Percentiles rank a stretch among this genome's conserved stretches.
Conservation (phyloP, 2,113 vertebrate species). For the Mesembrinibis cayennensis region DNA sequence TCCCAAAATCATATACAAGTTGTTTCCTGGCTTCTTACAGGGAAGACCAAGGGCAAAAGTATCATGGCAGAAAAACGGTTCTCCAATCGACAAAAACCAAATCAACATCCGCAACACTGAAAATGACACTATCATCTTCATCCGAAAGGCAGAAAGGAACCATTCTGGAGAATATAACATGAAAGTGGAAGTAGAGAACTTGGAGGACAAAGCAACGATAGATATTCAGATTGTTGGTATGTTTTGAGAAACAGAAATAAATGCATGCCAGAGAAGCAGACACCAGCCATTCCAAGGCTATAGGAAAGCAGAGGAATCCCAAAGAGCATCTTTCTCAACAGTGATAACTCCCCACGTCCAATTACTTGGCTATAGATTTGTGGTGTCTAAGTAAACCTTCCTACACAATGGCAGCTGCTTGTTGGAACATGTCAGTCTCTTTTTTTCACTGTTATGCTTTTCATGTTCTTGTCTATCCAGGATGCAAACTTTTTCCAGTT, state of each 20-base stretch:
- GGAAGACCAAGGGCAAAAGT: constrained; percentile 94
- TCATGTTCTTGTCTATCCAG: not conserved
- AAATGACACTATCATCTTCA: constrained; percentile 95
- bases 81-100: constrained; percentile 84
- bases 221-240: constrained; percentile 95
- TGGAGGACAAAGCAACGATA: constrained; percentile 83
- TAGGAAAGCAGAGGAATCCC: not conserved
- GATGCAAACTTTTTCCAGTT: not conserved
- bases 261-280: not conserved
- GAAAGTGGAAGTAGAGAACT: constrained; percentile 91
- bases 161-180: constrained; percentile 96
- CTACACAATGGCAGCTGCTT: too few relatives aligned
- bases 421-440: not conserved
- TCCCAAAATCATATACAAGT: not conserved
- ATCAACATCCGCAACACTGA: constrained; percentile 96
- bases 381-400: not conserved
- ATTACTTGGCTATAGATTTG: not conserved
- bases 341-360: not conserved
- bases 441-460: not conserved
- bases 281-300: not conserved
- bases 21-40: constrained; percentile 63
- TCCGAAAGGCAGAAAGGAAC: constrained; percentile 90
- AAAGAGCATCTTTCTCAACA: not conserved
- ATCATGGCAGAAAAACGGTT: constrained; percentile 90
- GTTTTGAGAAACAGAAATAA: constrained; percentile 16